These are phyloP conservation scores for Eristalis tenax DNA, from an alignment of 2,888 invertebrate species.

Conservation along the genomic window DNA sequence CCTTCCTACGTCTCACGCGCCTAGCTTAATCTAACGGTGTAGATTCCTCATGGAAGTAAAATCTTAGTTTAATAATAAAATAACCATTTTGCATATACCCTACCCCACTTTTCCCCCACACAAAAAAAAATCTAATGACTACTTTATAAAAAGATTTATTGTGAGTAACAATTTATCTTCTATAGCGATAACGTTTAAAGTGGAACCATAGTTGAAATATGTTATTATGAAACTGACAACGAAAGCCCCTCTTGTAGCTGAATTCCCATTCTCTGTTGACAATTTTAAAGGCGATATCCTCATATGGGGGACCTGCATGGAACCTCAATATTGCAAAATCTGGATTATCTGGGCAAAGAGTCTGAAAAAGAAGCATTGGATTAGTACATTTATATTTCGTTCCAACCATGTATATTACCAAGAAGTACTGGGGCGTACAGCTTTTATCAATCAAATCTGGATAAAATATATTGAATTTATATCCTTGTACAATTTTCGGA, in stretches of 20 bases:
- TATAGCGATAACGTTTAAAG: slow-evolving; percentile 98
- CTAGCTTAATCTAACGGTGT: too few relatives aligned
- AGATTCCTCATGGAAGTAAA: too few relatives aligned
- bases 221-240: slow-evolving; percentile 99
- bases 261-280: slow-evolving; percentile 99
- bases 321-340: slow-evolving; percentile 98
- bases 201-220: slow-evolving; percentile 99
- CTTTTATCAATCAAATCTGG: slow-evolving; percentile 98
- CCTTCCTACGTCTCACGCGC: too few relatives aligned
- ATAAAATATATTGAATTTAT: slow-evolving; percentile 99
- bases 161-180: slow-evolving; percentile 83
- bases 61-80: too few relatives aligned
- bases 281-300: slow-evolving; percentile 99
- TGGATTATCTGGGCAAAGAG: slow-evolving; percentile 93
- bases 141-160: neutral
- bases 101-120: too few relatives aligned
- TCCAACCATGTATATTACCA: slow-evolving; percentile 83
- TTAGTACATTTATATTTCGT: neutral
- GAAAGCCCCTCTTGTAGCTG: slow-evolving; percentile 98
- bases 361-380: slow-evolving; percentile 83
- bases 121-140: neutral
- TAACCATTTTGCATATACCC: too few relatives aligned
- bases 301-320: slow-evolving; percentile 99
- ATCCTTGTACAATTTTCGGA: slow-evolving; percentile 99
- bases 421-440: slow-evolving; percentile 94